These are phyloP conservation scores for Antrozous pallidus DNA, from an alignment of 2,797 vertebrate genomes.

Conservation along the genomic window DNA sequence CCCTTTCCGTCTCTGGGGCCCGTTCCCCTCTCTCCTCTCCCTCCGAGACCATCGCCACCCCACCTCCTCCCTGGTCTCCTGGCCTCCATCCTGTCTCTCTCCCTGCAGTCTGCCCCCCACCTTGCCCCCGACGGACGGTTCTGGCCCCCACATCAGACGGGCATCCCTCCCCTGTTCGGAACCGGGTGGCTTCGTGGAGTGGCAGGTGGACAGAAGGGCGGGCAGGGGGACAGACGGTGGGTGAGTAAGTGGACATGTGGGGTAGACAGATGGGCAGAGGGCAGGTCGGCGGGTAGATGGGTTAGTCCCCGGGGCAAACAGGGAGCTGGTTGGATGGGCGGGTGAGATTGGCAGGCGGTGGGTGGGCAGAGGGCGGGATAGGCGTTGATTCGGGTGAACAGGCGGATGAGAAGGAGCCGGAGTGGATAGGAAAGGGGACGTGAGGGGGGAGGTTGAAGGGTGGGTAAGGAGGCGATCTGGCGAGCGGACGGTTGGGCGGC, in stretches of 20 bases:
- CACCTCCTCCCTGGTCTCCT: neutral
- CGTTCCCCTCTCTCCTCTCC: neutral
- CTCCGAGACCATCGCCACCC: neutral
- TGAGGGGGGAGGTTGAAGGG: neutral
- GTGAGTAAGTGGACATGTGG: neutral
- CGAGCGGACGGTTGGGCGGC: neutral
- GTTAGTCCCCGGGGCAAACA: neutral
- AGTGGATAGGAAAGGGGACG: too few species aligned
- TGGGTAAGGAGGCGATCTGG: neutral
- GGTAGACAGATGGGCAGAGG: too few species aligned
- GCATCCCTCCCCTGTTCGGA: neutral
- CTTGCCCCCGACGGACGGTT: neutral
- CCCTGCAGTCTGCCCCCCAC: neutral
- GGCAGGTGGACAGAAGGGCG: neutral
- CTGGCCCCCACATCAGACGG: neutral
- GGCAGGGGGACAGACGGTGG: neutral
- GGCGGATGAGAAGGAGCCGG: neutral
- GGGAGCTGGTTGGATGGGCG: neutral
- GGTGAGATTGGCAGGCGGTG: neutral
- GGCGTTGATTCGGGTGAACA: neutral
- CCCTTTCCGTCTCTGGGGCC: neutral
- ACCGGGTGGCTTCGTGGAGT: neutral
- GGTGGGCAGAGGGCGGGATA: neutral
- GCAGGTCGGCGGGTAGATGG: neutral
- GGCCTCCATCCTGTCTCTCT: neutral